phyloP scores from a whole-genome alignment of 2,888 invertebrate species.

The Lepidochrysops patricia region DNA sequence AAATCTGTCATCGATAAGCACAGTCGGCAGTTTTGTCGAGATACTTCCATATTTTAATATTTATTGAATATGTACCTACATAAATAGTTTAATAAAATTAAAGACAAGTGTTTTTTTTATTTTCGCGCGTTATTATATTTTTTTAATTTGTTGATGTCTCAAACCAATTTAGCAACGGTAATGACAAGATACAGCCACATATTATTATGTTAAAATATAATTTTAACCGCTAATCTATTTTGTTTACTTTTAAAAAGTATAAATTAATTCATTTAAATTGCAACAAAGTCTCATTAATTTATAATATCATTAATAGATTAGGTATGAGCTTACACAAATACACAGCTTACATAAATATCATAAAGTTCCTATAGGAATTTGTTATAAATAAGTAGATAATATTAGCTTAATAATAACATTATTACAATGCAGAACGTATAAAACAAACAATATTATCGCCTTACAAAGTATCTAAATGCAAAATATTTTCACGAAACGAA shows the following conservation, averaged over 20 bases:
- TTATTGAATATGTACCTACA: neutral
- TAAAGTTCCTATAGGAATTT: neutral
- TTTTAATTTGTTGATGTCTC: neutral
- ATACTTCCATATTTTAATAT: slow-evolving; percentile 43
- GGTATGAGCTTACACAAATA: neutral
- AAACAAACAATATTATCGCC: neutral
- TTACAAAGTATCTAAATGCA: neutral
- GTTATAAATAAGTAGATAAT: too few relatives aligned
- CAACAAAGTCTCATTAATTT: neutral
- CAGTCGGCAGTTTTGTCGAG: slow-evolving; percentile 49
- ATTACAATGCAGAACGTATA: neutral
- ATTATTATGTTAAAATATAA: too few relatives aligned
- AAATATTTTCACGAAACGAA: neutral
- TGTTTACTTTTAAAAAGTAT: too few relatives aligned
- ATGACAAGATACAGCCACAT: neutral
- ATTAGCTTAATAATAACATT: neutral
- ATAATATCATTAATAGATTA: neutral
- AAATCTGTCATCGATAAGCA: slow-evolving; percentile 56
- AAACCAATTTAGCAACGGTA: neutral
- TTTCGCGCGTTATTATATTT: neutral
- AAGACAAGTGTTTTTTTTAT: neutral
- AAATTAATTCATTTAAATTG: neutral
- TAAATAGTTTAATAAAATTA: too few relatives aligned
- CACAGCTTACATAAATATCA: neutral
- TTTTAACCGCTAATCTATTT: too few relatives aligned